Base-by-base conservation (phyloP, 2,113 vertebrate genomes). In the Columba janthina region DNA sequence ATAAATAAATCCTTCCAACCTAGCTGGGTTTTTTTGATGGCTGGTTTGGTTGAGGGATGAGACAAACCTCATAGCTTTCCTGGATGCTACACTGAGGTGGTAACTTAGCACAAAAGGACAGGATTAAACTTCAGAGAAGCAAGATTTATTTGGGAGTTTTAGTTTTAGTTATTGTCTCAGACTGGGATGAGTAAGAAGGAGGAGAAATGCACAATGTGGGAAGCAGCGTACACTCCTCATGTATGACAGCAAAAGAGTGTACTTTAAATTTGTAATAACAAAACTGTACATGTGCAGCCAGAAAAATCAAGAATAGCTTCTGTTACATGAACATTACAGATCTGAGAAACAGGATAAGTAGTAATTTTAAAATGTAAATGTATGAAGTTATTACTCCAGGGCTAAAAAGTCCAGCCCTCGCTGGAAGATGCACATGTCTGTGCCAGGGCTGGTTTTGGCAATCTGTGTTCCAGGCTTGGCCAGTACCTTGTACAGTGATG, bases 71-170 rank as follows among this genome's bases (percentile, higher is more conserved):
- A 1, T 9, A 58, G 81, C 81, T 66, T 53, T 64, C 60, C 70
- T 72, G 83, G 50, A 67, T 85, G 71, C 58, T 31, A 11, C 28
- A 2, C 11, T 73, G 73, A 78, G 67, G 34, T 66, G 93, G 78
- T 10, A 73, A 5, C 29, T 70, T 85, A 56, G 65, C 61, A 40
- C 66, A 46, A 85, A 79, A 64, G 34, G 24, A 56, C 64, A 38
- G 81, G 15, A 26, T 82, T 78, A n/a, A 73, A 48, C 46, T 88
- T 24, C 53, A 50, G 72, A 87, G 64, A 57, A 67, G 18, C 51
- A 71, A 70, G 48, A 38, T 85, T 80, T 92, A 58, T 72, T 56
- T 71, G 48, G 34, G 61, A n/a, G 51, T 65, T 92, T 95, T 92
- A 53, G 31, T 96, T 96, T 87, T 72, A 89, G n/a, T 82, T 87